These are phyloP conservation scores for Mesocricetus auratus DNA, from an alignment of 2,113 vertebrate genomes.

Conservation along the genomic window DNA sequence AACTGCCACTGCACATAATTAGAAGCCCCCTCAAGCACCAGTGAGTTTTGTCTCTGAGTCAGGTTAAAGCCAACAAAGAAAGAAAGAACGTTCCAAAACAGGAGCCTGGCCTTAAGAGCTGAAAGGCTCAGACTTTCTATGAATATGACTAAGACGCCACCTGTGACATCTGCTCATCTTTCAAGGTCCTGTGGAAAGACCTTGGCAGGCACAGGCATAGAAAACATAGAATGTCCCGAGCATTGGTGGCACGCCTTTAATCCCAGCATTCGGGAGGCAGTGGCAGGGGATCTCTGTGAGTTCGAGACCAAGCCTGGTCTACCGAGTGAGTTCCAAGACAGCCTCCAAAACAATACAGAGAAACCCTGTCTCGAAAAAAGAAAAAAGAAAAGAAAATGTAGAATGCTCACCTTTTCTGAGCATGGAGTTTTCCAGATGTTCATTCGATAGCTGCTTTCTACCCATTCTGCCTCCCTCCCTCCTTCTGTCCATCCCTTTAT, in stretches of 20 bases:
- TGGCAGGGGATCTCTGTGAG: too few species aligned
- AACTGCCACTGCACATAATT: background rate
- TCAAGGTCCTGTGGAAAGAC: background rate
- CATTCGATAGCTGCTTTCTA: background rate
- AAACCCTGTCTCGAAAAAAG: too few species aligned
- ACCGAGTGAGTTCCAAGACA: too few species aligned
- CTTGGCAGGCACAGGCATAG: rapidly evolving
- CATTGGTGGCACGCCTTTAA: too few species aligned
- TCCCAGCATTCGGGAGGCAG: too few species aligned
- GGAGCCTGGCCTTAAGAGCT: background rate
- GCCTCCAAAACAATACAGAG: too few species aligned
- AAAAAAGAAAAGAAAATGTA: too few species aligned
- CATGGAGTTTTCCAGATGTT: background rate
- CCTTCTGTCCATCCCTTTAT: background rate
- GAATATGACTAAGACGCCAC: background rate
- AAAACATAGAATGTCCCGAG: background rate
- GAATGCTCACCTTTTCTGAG: background rate
- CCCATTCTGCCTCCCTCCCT: background rate
- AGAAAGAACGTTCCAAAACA: background rate
- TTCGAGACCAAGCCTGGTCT: too few species aligned
- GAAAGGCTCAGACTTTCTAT: background rate
- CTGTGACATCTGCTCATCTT: background rate
- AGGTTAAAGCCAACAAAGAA: background rate
- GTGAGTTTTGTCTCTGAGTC: background rate
- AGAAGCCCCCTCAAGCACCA: background rate